Percentiles rank a stretch among this genome's conserved stretches.
These are phyloP conservation scores for Tortrix viridana DNA, from an alignment of 2,888 invertebrate species.

Conservation along the genomic window DNA sequence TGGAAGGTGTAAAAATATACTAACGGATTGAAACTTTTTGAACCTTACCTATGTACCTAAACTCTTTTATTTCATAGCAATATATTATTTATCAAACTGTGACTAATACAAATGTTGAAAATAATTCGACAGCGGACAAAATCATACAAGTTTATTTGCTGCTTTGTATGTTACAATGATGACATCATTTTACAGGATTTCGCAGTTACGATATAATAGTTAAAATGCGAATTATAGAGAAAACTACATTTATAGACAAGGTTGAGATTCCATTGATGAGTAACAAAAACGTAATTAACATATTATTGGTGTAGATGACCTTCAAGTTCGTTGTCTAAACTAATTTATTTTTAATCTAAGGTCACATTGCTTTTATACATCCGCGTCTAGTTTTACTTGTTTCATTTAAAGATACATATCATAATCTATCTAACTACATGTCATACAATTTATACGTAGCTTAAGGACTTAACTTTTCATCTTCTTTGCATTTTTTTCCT, in stretches of 20 bases:
- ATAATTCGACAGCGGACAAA: too few species aligned
- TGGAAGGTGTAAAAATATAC: too few species aligned
- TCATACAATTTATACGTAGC: too few species aligned
- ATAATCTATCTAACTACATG: too few species aligned
- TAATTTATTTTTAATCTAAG: slow-evolving; percentile 24
- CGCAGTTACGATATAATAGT: slow-evolving; percentile 12
- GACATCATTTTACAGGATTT: slow-evolving; percentile 17
- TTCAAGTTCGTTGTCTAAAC: slow-evolving; percentile 14
- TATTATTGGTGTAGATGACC: slow-evolving; percentile 22
- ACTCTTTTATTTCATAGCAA: too few species aligned
- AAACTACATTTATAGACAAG: slow-evolving; percentile 25
- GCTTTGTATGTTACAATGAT: neutral
- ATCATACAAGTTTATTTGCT: too few species aligned
- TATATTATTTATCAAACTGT: too few species aligned
- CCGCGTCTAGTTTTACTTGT: slow-evolving; percentile 6
- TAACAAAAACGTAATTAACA: slow-evolving; percentile 24
- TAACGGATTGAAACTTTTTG: too few species aligned
- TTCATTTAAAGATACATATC: too few species aligned
- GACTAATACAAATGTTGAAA: too few species aligned
- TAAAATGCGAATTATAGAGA: slow-evolving; percentile 14
- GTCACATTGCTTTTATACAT: slow-evolving; percentile 18
- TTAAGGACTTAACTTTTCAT: neutral
- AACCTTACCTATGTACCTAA: too few species aligned
- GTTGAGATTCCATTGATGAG: slow-evolving; percentile 12
- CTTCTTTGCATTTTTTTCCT: too few species aligned